Evolutionary conservation across 2,888 invertebrate genomes (phyloP), one percentile per base, ranked within the genome.

Genomic region (Pantelozetes paolii): DNA sequence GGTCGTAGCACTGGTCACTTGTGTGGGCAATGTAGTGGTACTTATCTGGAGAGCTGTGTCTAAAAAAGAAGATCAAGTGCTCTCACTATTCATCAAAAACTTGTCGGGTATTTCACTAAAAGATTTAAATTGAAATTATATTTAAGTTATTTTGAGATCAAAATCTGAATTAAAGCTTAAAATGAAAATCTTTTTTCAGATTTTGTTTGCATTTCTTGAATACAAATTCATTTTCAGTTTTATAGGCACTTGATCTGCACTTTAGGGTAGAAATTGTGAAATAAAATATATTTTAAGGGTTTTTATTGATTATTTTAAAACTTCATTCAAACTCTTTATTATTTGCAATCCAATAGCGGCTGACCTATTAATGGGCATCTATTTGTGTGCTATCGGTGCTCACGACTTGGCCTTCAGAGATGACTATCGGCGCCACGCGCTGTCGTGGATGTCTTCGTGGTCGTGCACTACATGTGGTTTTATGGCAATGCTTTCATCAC

Each of bases 401-500:
- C 85, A 85, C 30, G 88, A 88, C 79, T 79, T 82, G 62, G 79
- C 81, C 48, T 83, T 83, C 79, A 83, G 87, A 54, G 86, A 86
- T 1, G 82, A 84, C 57, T 88, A 88, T 78, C 83, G 88, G 40
- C 81, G 82, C 18, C 83, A 86, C 79, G 86, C 87, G 78, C 84
- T 85, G 75, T 78, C 81, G 2, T 88, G 88, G 88, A 82, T 87
- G 13, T 84, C 85, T 77, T 86, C 86, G 78, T 80, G 81, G 75
- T 81, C 84, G 75, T 88, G 88, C 78, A 85, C 84, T 72, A 79
- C 85, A 1, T 82, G 86, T 42, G 89, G 89, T 40, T 83, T 87
- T 5, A 78, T 88, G 45, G 89, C 88, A 0, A 88, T 89, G 82
- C 85, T 85, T 28, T 88, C 89, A 1, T 86, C 87, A 1, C 89